Evolutionary conservation across 1,140 invertebrate genomes (phyloP).

Genomic region (Drosophila watanabei): DNA sequence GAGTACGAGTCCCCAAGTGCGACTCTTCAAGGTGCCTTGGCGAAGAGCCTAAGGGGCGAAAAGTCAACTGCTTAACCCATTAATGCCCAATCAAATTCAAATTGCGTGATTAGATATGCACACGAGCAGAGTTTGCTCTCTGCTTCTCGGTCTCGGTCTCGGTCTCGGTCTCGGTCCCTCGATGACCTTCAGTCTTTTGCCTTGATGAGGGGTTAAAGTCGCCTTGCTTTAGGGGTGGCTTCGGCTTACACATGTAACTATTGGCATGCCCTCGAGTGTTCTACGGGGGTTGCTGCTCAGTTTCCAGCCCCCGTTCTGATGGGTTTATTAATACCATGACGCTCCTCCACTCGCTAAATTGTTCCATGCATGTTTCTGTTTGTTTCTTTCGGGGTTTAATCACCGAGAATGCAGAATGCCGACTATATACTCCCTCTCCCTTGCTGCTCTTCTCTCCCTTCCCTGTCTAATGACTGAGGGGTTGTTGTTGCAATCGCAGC

Average conservation of each 20-base stretch:
- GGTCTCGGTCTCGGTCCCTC: not conserved
- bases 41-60: conserved; percentile 36
- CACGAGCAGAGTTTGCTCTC: conserved; percentile 17
- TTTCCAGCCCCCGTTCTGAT: conserved; percentile 64
- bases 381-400: conserved; percentile 73
- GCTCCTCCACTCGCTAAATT: conserved; percentile 73
- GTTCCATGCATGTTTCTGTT: conserved; percentile 53
- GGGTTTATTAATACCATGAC: conserved; percentile 72
- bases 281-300: conserved; percentile 58
- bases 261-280: conserved; percentile 56
- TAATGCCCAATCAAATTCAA: conserved; percentile 77
- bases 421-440: conserved; percentile 16
- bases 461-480: conserved; percentile 27
- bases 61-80: conserved; percentile 77
- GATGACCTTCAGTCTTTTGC: conserved; percentile 68
- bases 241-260: conserved; percentile 70
- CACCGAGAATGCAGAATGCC: conserved; percentile 36
- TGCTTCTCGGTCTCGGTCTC: not conserved
- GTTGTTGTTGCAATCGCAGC: conserved; percentile 47
- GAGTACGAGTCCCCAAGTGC: conserved; percentile 25
- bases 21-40: conserved; percentile 62
- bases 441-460: conserved; percentile 5
- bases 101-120: conserved; percentile 74
- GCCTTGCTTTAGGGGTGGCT: conserved; percentile 58
- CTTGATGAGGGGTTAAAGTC: conserved; percentile 48